Evolutionary conservation across 92 coral and sea anemone genomes (phyloP).

Genomic region (Palythoa grandiflora): DNA sequence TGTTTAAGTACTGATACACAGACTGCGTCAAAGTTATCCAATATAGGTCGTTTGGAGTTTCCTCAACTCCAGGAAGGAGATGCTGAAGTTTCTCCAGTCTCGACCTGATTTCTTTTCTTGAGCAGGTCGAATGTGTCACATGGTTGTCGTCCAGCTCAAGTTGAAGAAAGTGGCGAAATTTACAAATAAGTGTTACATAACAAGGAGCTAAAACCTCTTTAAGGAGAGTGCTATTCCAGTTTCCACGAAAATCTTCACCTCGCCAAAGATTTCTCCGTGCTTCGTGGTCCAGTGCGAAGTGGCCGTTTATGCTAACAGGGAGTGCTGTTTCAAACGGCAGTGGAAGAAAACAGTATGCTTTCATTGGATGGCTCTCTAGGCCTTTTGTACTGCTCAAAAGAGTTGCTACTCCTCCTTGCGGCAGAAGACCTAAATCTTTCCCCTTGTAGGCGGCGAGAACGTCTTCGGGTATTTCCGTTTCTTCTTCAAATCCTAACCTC

Average conservation of each 20-base stretch:
- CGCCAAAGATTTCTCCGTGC: constrained; percentile 75
- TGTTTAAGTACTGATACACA: constrained; percentile 28
- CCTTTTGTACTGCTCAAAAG: constrained; percentile 10
- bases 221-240: constrained; percentile 73
- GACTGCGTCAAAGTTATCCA: constrained; percentile 32
- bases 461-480: constrained; percentile 19
- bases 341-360: constrained; percentile 86
- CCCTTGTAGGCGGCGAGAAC: constrained; percentile 55
- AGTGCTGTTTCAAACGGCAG: constrained; percentile 77
- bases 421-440: constrained; percentile 81
- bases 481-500: constrained; percentile 73
- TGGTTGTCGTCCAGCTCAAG: constrained; percentile 24
- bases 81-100: not conserved
- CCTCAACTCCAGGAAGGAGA: constrained; percentile 46
- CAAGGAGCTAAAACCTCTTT: constrained; percentile 77
- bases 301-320: constrained; percentile 91
- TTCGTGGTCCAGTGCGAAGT: constrained; percentile 82
- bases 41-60: not conserved
- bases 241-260: constrained; percentile 68
- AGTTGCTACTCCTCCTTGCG: constrained; percentile 92
- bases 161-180: constrained; percentile 49
- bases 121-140: constrained; percentile 14
- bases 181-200: constrained; percentile 66
- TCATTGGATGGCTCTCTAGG: constrained; percentile 17
- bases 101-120: not conserved